These are phyloP conservation scores for Conus betulinus DNA, from an alignment of 1,140 invertebrate species.

Conservation along the genomic window DNA sequence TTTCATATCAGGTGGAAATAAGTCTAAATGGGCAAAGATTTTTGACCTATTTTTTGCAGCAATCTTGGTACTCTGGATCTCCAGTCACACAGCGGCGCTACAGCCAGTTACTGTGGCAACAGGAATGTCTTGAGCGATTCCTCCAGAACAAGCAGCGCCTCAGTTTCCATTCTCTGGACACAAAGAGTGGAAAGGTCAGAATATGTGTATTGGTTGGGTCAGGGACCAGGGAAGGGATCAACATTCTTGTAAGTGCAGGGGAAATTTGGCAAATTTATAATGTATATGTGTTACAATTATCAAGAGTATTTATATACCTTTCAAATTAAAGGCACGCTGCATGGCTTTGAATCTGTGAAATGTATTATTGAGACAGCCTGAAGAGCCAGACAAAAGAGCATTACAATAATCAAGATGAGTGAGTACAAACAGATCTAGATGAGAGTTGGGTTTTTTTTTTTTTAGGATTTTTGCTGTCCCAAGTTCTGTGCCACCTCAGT, in stretches of 20 bases:
- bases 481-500: no score
- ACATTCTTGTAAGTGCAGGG: no score
- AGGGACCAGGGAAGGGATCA: no score
- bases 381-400: no score
- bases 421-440: no score
- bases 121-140: constrained; percentile 51
- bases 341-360: no score
- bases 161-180: constrained; percentile 45
- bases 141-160: constrained; percentile 40
- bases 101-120: constrained; percentile 44
- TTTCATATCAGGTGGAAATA: background rate
- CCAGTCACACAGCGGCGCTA: constrained; percentile 51
- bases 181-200: constrained; percentile 46
- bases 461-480: no score
- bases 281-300: background rate
- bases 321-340: no score
- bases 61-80: constrained; percentile 46
- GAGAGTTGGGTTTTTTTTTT: no score
- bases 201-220: background rate
- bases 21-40: background rate
- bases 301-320: background rate
- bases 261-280: background rate
- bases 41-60: constrained; percentile 26
- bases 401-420: no score
- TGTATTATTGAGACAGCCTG: no score